These are phyloP conservation scores for Watsonalla cultraria DNA, from an alignment of 2,888 invertebrate genomes.

Conservation along the genomic window DNA sequence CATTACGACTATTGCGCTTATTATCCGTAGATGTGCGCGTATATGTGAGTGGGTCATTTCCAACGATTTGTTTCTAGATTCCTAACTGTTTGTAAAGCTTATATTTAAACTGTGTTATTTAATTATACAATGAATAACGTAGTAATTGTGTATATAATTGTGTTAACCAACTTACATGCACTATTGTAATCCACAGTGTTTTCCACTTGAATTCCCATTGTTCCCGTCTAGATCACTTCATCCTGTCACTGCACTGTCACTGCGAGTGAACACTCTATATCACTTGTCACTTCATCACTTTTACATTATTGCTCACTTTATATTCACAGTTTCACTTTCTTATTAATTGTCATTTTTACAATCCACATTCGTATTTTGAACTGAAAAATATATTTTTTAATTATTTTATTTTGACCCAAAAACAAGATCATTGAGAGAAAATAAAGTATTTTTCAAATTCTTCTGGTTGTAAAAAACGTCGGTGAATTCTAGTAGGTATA, in stretches of 20 bases:
- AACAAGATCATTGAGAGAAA: no score
- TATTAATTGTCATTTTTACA: constrained; percentile 17
- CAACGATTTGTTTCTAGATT: no score
- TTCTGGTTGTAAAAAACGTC: no score
- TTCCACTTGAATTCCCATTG: constrained; percentile 73
- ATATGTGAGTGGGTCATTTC: no score
- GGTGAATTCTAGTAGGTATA: constrained; percentile 2
- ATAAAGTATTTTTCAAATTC: not conserved
- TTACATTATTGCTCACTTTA: constrained; percentile 21
- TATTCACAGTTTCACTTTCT: constrained; percentile 19
- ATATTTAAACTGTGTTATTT: no score
- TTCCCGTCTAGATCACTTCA: constrained; percentile 38
- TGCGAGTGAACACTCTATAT: constrained; percentile 4
- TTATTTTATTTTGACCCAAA: not conserved
- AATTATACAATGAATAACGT: not conserved
- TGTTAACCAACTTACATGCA: constrained; percentile 60
- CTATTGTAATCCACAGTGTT: constrained; percentile 65
- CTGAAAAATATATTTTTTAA: constrained; percentile 10
- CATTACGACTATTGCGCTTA: no score
- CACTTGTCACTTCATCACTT: constrained; percentile 24
- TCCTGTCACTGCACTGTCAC: constrained; percentile 19
- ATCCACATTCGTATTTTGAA: constrained; percentile 8
- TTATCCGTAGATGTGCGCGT: no score
- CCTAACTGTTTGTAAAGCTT: no score
- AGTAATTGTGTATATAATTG: not conserved